phyloP scores from a whole-genome alignment of 2,888 invertebrate genomes.

The Coecobrya sp. region DNA sequence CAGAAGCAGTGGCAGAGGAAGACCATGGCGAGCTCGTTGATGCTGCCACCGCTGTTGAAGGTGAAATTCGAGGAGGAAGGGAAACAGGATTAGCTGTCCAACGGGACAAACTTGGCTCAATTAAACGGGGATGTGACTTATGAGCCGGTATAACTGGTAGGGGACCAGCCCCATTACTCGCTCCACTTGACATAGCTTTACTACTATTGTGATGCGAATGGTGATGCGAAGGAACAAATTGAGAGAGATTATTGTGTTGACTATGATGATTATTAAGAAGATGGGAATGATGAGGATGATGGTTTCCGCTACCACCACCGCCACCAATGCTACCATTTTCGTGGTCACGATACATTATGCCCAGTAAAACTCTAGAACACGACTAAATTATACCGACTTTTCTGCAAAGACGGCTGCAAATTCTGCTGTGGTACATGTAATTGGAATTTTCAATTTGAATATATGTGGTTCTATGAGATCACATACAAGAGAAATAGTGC shows the following conservation, averaged over 20 bases:
- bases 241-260: conserved; percentile 60
- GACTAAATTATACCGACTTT: neutral
- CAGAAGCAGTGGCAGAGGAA: conserved; percentile 27
- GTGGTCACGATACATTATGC: conserved; percentile 76
- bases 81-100: conserved; percentile 85
- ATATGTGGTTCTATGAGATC: conserved; percentile 22
- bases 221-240: conserved; percentile 47
- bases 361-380: neutral
- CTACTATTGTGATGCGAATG: conserved; percentile 48
- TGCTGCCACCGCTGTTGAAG: conserved; percentile 56
- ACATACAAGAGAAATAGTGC: conserved; percentile 20
- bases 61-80: conserved; percentile 81
- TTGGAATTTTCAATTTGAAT: conserved; percentile 41
- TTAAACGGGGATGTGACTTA: conserved; percentile 82
- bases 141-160: conserved; percentile 79
- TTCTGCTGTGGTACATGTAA: neutral
- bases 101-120: conserved; percentile 83
- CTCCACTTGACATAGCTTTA: conserved; percentile 61
- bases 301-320: conserved; percentile 60
- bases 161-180: conserved; percentile 83
- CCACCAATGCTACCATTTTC: conserved; percentile 67
- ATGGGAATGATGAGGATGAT: conserved; percentile 65
- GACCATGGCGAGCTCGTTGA: conserved; percentile 67
- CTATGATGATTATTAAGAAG: conserved; percentile 68
- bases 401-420: neutral